Evolutionary conservation across 2,113 vertebrate genomes (phyloP), one percentile per base, ranked within the genome.

Genomic region (Phylloscopus trochiloides): DNA sequence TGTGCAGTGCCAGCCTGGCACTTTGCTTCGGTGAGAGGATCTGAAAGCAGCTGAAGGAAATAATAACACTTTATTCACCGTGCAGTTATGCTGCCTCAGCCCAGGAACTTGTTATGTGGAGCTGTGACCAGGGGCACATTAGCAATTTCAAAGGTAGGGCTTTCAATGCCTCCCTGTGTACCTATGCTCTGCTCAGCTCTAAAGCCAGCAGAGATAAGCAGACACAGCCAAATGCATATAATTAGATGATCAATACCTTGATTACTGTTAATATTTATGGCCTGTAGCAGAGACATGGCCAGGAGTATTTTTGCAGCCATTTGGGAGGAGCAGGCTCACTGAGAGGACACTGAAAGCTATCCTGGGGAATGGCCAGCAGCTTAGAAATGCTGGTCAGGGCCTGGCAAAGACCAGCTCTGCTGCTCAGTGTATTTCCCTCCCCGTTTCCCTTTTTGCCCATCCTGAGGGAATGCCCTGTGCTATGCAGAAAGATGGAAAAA

Each of bases 201-300:
- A 70, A 70, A 93, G 67, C 65, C 93, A 80, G 25, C 52, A 74
- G 6, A 83, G 85, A 92, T 63, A 86, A 96, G 78, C 71, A 94
- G 95, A 66, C 55, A 57, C 38, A 57, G 88, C 25, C 78, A 96
- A 94, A 92, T 84, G 82, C 61, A 84, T 52, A 15, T 42, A 94
- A 92, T 77, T 29, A 94, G 82, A 86, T 80, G 79, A 86, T 94
- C 82, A 67, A 88, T 95, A 94, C 72, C 63, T 74, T 92, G 82
- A 80, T 92, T 95, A 86, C 71, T 83, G 63, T 86, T 90, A 88
- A 79, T 88, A 93, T 92, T 94, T 94, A 93, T 74, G 61, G 42
- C 43, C 86, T 78, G 61, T 9, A 84, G 76, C 72, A 93, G 36
- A 79, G 85, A 78, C 68, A 42, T 1, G 20, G 72, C 43, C 24